A percentile compares a stretch with the other conserved stretches of the same genome.
phyloP scores from a whole-genome alignment of 2,888 invertebrate genomes.

The Hedychridium roseum region DNA sequence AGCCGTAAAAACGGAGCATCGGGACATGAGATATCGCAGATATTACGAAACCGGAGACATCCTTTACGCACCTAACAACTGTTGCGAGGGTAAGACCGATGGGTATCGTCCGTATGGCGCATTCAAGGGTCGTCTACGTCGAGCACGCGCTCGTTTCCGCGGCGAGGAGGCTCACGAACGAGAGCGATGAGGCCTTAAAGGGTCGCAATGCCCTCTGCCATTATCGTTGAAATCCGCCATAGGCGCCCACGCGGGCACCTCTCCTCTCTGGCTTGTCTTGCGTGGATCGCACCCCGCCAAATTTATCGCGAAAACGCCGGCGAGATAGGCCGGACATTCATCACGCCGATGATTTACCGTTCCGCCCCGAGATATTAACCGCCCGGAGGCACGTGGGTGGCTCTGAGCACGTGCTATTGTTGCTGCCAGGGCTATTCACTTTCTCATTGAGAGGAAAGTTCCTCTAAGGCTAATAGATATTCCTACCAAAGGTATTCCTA shows the following conservation, averaged over 20 bases:
- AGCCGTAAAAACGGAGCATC: no score
- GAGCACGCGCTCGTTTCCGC: neutral
- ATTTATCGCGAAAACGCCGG: constrained; percentile 45
- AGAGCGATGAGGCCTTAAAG: constrained; percentile 7
- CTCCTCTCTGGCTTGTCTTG: constrained; percentile 26
- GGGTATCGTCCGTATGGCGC: no score
- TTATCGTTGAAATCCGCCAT: constrained; percentile 31
- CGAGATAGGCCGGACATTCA: constrained; percentile 47
- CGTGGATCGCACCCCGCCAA: constrained; percentile 34
- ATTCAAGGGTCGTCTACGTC: no score
- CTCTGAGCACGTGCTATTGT: no score
- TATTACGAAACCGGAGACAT: constrained; percentile 4
- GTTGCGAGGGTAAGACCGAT: no score
- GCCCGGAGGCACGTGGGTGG: constrained; percentile 28
- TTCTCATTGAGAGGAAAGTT: no score
- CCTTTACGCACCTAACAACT: neutral
- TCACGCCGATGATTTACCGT: constrained; percentile 53
- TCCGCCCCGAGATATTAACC: constrained; percentile 32
- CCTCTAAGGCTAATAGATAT: no score
- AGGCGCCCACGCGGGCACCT: constrained; percentile 32
- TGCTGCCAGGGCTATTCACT: no score
- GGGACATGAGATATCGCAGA: no score
- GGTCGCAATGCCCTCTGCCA: constrained; percentile 30
- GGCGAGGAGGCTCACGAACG: neutral
- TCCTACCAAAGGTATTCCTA: no score